Evolutionary conservation across 1,140 invertebrate genomes (phyloP).

Genomic region (Octopus sinensis): DNA sequence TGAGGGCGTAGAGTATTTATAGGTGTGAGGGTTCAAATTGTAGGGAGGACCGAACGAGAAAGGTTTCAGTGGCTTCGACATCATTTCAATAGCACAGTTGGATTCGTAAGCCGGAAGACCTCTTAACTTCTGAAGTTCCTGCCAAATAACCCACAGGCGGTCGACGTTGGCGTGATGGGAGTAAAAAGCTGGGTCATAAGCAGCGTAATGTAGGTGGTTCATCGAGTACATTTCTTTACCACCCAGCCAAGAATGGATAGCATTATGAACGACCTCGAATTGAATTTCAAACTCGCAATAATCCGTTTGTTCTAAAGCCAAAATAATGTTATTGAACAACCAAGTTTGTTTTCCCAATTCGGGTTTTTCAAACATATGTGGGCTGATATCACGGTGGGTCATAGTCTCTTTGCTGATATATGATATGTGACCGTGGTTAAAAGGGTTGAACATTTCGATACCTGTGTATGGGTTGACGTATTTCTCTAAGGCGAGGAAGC

Average conservation of each 20-base stretch:
- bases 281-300: conserved; percentile 29
- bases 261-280: conserved; percentile 25
- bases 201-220: conserved; percentile 30
- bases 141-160: conserved; percentile 33
- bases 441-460: background rate
- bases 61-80: conserved; percentile 29
- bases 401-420: background rate
- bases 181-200: conserved; percentile 31
- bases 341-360: background rate
- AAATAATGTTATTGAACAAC: conserved; percentile 15
- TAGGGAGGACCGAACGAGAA: conserved; percentile 33
- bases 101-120: conserved; percentile 24
- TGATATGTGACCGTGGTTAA: background rate
- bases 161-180: conserved; percentile 30
- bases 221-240: conserved; percentile 26
- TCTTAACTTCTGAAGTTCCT: conserved; percentile 29
- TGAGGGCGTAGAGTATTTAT: conserved; percentile 25
- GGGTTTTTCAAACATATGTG: background rate
- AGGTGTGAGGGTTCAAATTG: conserved; percentile 28
- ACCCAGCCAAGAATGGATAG: conserved; percentile 30
- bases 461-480: conserved; percentile 20
- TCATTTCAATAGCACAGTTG: conserved; percentile 31
- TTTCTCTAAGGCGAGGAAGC: conserved; percentile 20
- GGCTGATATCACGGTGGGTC: background rate
- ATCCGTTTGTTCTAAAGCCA: conserved; percentile 26